phyloP scores from a whole-genome alignment of 2,113 vertebrate genomes.

The Xiphophorus hellerii region DNA sequence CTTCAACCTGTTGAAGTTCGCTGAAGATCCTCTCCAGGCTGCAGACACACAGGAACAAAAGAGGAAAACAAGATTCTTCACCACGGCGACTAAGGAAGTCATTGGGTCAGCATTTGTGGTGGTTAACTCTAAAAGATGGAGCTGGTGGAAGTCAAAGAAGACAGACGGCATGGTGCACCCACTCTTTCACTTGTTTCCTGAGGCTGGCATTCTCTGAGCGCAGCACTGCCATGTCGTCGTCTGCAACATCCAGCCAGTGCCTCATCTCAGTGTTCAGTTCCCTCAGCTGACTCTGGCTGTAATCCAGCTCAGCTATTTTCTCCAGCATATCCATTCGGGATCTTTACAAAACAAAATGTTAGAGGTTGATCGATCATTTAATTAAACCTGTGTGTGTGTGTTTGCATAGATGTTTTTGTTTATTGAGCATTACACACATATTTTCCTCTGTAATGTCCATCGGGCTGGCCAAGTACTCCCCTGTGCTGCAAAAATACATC shows the following conservation, averaged over 20 bases:
- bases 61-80: not conserved
- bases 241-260: slow-evolving; percentile 56
- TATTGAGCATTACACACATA: slow-evolving; percentile 45
- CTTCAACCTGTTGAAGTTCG: slow-evolving; percentile 34
- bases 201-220: slow-evolving; percentile 50
- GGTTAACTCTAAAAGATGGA: too few relatives aligned
- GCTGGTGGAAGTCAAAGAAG: not conserved
- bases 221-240: slow-evolving; percentile 54
- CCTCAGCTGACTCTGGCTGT: slow-evolving; percentile 46
- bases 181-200: slow-evolving; percentile 58
- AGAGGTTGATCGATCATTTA: not conserved
- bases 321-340: slow-evolving; percentile 51
- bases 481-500: not conserved
- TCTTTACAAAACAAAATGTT: slow-evolving; percentile 18
- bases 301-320: slow-evolving; percentile 54
- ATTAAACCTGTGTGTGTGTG: not conserved
- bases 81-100: not conserved
- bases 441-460: slow-evolving; percentile 41
- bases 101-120: not conserved
- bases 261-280: slow-evolving; percentile 54
- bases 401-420: not conserved
- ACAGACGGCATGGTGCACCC: not conserved
- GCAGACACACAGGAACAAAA: slow-evolving; percentile 22
- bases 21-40: slow-evolving; percentile 47
- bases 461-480: slow-evolving; percentile 4